Conservation (phyloP, 2,888 invertebrate species). For the Syrphus vitripennis region DNA sequence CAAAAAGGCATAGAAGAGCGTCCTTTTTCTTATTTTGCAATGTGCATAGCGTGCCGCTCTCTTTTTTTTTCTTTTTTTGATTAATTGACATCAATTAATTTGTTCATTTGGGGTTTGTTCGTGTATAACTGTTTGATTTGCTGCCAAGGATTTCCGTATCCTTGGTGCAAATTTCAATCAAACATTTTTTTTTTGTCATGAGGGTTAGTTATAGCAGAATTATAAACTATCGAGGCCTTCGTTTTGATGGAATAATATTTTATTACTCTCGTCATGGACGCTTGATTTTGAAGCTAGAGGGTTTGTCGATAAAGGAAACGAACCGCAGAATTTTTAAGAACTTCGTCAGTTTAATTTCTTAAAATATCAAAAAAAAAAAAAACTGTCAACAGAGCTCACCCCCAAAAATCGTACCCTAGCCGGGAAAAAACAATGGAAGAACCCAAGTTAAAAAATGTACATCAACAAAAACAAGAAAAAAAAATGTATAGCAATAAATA, state of each 20-base stretch:
- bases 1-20: neutral
- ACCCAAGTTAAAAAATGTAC: conserved; percentile 17
- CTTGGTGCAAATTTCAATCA: conserved; percentile 24
- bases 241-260: conserved; percentile 8
- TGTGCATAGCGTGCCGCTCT: conserved; percentile 32
- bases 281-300: conserved; percentile 41
- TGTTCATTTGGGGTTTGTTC: conserved; percentile 52
- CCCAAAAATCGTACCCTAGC: neutral
- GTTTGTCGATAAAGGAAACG: neutral
- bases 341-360: neutral
- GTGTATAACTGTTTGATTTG: conserved; percentile 37
- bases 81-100: conserved; percentile 69
- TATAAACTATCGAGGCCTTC: neutral
- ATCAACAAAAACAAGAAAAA: conserved; percentile 31
- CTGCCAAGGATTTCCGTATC: conserved; percentile 31
- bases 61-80: conserved; percentile 42
- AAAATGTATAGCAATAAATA: conserved; percentile 64
- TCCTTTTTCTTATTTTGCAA: neutral
- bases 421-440: neutral
- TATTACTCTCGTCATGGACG: conserved; percentile 49
- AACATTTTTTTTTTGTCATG: conserved; percentile 6
- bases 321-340: neutral
- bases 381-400: neutral
- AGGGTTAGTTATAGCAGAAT: conserved; percentile 11
- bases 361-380: neutral